A percentile compares a stretch with the other conserved stretches of the same genome.
These are phyloP conservation scores for Lepus americanus DNA, from an alignment of 2,113 vertebrate genomes.

Conservation along the genomic window DNA sequence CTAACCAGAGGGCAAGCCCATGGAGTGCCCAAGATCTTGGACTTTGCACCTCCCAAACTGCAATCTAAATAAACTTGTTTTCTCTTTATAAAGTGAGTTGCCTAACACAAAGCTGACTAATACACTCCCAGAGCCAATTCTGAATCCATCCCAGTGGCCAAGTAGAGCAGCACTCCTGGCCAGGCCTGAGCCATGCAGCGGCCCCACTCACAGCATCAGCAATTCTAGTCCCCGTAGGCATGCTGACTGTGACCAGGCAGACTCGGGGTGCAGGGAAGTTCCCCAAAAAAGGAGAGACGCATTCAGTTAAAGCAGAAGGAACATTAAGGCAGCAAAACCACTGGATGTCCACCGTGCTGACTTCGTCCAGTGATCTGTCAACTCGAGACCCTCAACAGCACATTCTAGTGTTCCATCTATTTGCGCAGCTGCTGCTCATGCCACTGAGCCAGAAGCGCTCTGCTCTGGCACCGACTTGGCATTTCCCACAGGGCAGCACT, in stretches of 20 bases:
- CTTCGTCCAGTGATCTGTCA: not conserved
- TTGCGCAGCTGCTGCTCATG: not conserved
- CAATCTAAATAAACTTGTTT: no score
- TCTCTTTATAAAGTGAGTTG: no score
- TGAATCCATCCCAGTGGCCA: not conserved
- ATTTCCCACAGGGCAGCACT: slow-evolving; percentile 1
- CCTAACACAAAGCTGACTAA: no score
- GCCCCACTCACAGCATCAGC: not conserved
- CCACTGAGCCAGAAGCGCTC: not conserved
- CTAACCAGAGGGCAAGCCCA: no score
- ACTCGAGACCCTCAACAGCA: not conserved
- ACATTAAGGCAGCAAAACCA: not conserved
- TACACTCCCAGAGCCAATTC: not conserved
- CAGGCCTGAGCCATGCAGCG: not conserved
- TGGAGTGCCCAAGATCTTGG: no score
- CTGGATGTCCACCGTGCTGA: no score
- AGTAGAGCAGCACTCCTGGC: not conserved
- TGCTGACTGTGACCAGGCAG: not conserved
- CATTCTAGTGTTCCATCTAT: not conserved
- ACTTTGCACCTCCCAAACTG: no score
- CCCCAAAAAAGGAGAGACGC: not conserved
- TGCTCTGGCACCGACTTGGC: not conserved
- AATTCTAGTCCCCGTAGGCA: not conserved
- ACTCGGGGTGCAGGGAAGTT: not conserved
- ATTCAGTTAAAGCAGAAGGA: not conserved